phyloP scores from a whole-genome alignment of 2,113 vertebrate genomes.

The Hippoglossus stenolepis region DNA sequence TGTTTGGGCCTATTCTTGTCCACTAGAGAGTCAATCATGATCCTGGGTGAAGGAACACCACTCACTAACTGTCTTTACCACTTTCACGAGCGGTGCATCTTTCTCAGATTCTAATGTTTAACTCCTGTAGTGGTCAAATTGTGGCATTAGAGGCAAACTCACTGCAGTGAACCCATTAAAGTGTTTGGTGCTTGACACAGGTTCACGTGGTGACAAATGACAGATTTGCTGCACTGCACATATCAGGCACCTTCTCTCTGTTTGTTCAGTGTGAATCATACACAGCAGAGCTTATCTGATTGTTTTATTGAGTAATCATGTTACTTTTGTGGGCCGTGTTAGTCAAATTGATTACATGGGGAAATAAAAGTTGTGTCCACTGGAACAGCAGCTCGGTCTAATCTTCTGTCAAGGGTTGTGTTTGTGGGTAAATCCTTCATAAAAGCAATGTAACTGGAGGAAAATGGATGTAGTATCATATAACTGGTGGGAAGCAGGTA shows the following conservation, averaged over 20 bases:
- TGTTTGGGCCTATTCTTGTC: not conserved
- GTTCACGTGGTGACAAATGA: constrained; percentile 4
- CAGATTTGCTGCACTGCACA: constrained; percentile 8
- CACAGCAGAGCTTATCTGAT: constrained; percentile 14
- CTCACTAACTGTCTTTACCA: not conserved
- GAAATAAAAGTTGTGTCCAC: not conserved
- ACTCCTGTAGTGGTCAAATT: constrained; percentile 4
- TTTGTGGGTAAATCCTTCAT: no score
- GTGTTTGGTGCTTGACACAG: not conserved
- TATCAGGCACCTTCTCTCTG: not conserved
- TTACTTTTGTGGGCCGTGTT: constrained; percentile 5
- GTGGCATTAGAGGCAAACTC: constrained; percentile 6
- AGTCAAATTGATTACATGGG: constrained; percentile 10
- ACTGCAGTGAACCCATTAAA: not conserved
- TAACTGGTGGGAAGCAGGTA: constrained; percentile 10
- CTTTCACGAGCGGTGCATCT: not conserved
- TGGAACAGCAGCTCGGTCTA: not conserved
- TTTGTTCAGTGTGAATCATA: constrained; percentile 10
- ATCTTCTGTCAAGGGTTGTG: no score
- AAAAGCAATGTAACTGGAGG: not conserved
- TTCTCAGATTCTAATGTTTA: not conserved
- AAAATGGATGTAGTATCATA: not conserved
- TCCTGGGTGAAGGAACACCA: no score
- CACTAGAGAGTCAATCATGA: not conserved
- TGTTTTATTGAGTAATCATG: constrained; percentile 3